Base-by-base conservation (phyloP, 2,888 invertebrate species). In the Habrosyne pyritoides region DNA sequence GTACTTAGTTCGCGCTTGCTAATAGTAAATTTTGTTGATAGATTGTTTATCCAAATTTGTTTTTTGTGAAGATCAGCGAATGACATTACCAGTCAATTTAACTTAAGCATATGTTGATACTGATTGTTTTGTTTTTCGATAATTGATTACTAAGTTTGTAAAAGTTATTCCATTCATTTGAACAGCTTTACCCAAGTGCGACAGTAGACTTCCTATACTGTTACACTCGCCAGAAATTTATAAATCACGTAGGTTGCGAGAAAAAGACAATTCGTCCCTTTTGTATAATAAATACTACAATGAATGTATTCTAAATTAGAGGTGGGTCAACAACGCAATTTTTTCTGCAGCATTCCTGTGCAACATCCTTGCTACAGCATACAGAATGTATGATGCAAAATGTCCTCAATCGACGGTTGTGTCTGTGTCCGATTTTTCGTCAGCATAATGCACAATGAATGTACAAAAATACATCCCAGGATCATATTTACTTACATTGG, bases 191-290 rank as follows among this genome's bases (percentile, higher is more conserved):
- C 12, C 12, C 12, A 33, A 33, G 10, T 33, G 33, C n/a, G n/a
- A n/a, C n/a, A 33, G n/a, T n/a, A 61, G 58, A 61, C 61, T 71
- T 66, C 53, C 54, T 60, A 61, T 50, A 50, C 70, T 66, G 50
- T 69, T 65, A 70, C 73, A 68, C 61, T 54, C 50, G 36, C 54
- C 55, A 68, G 67, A 64, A 63, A 71, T 72, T 73, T 68, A 61
- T 64, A 63, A 66, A 57, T 66, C n/a, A 66, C 64, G 61, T 33
- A 5, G n/a, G 33, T n/a, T n/a, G 33, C 12, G n/a, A 33, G 30
- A 30, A 33, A 58, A 60, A 33, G 8, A n/a, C 36, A 36, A 1
- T 14, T 14, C n/a, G 2, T 5, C 18, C 33, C n/a, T 33, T 33
- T 33, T n/a, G 33, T 8, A n/a, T n/a, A 33, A 33, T n/a, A 33